Evolutionary conservation across 2,888 invertebrate species (phyloP), one percentile per base, ranked within the genome.

Genomic region (Coleophora flavipennella): DNA sequence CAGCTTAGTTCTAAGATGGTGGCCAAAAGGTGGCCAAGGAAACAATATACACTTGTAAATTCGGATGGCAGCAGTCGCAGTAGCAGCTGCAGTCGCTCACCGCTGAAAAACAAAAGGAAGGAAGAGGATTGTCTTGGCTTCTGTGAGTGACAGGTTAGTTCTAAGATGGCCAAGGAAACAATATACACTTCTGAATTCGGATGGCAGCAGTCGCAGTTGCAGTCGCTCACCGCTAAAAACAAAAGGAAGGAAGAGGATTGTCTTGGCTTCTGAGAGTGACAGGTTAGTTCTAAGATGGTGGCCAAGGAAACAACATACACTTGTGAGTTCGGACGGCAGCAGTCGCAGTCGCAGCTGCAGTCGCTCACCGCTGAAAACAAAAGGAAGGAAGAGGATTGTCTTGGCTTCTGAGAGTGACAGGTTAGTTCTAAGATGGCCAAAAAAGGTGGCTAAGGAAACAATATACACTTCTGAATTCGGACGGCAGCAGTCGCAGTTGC

Each of bases 121-220:
- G 49, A 85, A 88, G 52, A 80, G 87, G 60, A 90, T 90, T 48
- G 79, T 80, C 47, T 91, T 90, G 0, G 89, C 88, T 39, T 90
- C 89, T 0, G 90, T 89, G 38, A 81, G 85, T 51, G 69, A 88
- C 63, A 50, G 85, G 85, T 66, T 59, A 50, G 44, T 57, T 41
- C 14, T 37, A 53, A n/a, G n/a, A n/a, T n/a, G 0, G 97, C 97
- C 0, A 97, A 97, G 68, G 97, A 94, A 42, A 96, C 95, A 0
- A 97, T 98, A 51, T 97, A 97, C 0, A 96, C 96, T 0, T 93
- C 93, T 45, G 95, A 94, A 61, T 93, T 92, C 92, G 47, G 90
- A 90, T 39, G 78, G 51, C 8, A 60, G 87, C 80, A 62, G 83
- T 39, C 67, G 62, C 39, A 74, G 69, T 3, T 67, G 71, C 38